Conservation (phyloP, 2,888 invertebrate genomes). For the Norana najaformis region DNA sequence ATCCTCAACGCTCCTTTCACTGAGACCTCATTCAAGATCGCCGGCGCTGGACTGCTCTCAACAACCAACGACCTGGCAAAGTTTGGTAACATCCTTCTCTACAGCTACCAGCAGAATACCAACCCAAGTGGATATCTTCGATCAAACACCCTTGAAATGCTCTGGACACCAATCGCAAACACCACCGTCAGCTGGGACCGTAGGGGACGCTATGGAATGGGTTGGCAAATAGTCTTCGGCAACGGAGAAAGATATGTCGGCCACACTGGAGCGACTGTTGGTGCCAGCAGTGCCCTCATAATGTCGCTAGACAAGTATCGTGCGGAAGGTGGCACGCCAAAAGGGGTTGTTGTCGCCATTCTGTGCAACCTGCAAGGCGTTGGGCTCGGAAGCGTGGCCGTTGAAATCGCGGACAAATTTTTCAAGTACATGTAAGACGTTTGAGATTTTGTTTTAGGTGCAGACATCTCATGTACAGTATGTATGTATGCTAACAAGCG, state of each 20-base stretch:
- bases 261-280: slow-evolving; percentile 68
- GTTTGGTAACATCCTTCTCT: slow-evolving; percentile 67
- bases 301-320: slow-evolving; percentile 27
- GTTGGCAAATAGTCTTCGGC: slow-evolving; percentile 61
- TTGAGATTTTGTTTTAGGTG: neutral
- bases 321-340: neutral
- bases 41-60: slow-evolving; percentile 69
- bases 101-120: slow-evolving; percentile 61
- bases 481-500: neutral
- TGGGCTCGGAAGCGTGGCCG: slow-evolving; percentile 56
- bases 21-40: slow-evolving; percentile 69
- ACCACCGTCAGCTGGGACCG: slow-evolving; percentile 44
- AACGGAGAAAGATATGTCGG: slow-evolving; percentile 53
- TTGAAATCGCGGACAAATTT: slow-evolving; percentile 56
- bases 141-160: slow-evolving; percentile 58
- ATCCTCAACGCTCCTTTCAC: slow-evolving; percentile 67
- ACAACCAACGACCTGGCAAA: slow-evolving; percentile 65
- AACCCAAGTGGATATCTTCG: slow-evolving; percentile 54
- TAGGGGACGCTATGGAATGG: slow-evolving; percentile 62
- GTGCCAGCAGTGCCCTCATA: slow-evolving; percentile 54
- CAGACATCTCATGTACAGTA: neutral
- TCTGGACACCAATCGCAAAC: slow-evolving; percentile 61
- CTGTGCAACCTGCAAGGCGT: slow-evolving; percentile 64
- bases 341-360: slow-evolving; percentile 63
- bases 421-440: neutral